Evolutionary conservation across 2,797 vertebrate species (phyloP).

Genomic region (Microctenopoma lineatum): DNA sequence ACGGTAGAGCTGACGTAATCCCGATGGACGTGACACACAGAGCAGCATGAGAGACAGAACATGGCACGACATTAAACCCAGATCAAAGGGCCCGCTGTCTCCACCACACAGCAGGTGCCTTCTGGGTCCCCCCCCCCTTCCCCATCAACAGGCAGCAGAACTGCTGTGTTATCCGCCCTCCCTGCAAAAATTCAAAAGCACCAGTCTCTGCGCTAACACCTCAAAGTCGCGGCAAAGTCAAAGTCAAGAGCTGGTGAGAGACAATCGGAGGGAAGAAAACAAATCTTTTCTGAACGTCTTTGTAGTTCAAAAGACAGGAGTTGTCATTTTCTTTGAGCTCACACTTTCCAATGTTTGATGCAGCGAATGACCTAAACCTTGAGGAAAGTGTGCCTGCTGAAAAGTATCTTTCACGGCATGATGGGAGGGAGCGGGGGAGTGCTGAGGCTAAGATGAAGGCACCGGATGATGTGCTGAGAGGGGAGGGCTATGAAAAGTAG

Average conservation of each 20-base stretch:
- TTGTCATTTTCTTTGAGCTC: slow-evolving; percentile 72
- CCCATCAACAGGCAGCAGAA: slow-evolving; percentile 60
- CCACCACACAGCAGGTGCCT: slow-evolving; percentile 65
- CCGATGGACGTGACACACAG: slow-evolving; percentile 51
- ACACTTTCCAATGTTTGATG: slow-evolving; percentile 74
- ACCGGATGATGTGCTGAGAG: slow-evolving; percentile 58
- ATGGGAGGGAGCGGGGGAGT: slow-evolving; percentile 47
- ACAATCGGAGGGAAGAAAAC: slow-evolving; percentile 66
- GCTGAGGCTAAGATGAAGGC: slow-evolving; percentile 63
- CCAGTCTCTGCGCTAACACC: slow-evolving; percentile 36
- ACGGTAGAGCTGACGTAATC: slow-evolving; percentile 74
- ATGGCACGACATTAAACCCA: slow-evolving; percentile 73
- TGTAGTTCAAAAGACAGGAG: slow-evolving; percentile 77
- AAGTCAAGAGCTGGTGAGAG: slow-evolving; percentile 60
- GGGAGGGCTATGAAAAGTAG: slow-evolving; percentile 45
- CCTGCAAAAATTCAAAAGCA: slow-evolving; percentile 63
- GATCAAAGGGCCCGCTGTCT: slow-evolving; percentile 79
- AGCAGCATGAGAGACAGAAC: slow-evolving; percentile 66
- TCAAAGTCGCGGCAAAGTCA: slow-evolving; percentile 82
- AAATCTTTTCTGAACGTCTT: slow-evolving; percentile 74
- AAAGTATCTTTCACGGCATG: slow-evolving; percentile 55
- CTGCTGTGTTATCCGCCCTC: slow-evolving; percentile 43
- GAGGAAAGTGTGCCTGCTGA: slow-evolving; percentile 65
- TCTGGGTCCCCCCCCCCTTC: slow-evolving; percentile 43
- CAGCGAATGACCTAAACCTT: slow-evolving; percentile 75